Evolutionary conservation across 1,140 invertebrate species (phyloP).

Genomic region (Ceratosolen fusciceps): DNA sequence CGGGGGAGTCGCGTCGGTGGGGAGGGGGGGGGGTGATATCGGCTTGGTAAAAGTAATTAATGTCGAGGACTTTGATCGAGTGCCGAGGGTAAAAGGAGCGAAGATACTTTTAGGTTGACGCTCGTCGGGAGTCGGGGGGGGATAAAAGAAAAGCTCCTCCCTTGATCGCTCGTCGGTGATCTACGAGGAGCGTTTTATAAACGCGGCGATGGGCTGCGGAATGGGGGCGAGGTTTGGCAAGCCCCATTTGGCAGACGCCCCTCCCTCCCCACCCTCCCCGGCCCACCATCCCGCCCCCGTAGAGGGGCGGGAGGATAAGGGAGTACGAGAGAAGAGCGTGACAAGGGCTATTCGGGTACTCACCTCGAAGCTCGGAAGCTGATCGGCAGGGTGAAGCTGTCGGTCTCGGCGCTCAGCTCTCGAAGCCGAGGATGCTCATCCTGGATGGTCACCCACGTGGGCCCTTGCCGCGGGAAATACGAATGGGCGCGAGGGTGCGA

Average conservation of each 20-base stretch:
- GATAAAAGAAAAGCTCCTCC: background rate
- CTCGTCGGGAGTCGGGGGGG: background rate
- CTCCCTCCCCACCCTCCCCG: too few relatives aligned
- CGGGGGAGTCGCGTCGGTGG: too few relatives aligned
- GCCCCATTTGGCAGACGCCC: too few relatives aligned
- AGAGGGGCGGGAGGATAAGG: background rate
- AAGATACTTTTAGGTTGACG: background rate
- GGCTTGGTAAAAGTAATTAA: too few relatives aligned
- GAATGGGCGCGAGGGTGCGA: conserved; percentile 8
- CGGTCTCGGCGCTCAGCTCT: background rate
- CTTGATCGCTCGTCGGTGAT: background rate
- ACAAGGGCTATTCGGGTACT: too few relatives aligned
- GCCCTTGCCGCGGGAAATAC: conserved; percentile 32
- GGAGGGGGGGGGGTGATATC: too few relatives aligned
- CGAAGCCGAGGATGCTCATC: conserved; percentile 6
- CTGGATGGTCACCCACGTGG: conserved; percentile 17
- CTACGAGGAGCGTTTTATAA: background rate
- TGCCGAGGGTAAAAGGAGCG: background rate
- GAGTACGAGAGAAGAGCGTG: too few relatives aligned
- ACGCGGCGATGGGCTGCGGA: too few relatives aligned
- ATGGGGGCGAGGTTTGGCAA: background rate
- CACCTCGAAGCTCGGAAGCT: conserved; percentile 24
- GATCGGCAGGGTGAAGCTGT: background rate
- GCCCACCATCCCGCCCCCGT: too few relatives aligned
- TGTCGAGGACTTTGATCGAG: too few relatives aligned